phyloP scores from a whole-genome alignment of 2,888 invertebrate species.

The Sturmia bella region DNA sequence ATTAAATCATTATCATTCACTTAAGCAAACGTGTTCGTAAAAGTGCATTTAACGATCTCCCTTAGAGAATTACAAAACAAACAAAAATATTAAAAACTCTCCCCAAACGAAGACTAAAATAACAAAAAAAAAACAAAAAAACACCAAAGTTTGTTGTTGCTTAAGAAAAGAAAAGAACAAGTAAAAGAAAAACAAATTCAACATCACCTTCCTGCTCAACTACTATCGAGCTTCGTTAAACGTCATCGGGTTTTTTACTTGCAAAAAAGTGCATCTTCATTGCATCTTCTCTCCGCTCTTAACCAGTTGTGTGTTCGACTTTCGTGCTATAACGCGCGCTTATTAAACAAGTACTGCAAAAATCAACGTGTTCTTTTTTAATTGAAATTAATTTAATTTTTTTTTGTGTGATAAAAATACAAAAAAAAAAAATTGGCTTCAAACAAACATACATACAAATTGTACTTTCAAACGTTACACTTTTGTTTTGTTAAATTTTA shows the following conservation, averaged over 20 bases:
- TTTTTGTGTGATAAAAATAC: conserved; percentile 21
- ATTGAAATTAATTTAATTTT: conserved; percentile 21
- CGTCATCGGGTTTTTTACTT: conserved; percentile 66
- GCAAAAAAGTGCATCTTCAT: conserved; percentile 67
- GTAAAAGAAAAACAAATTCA: conserved; percentile 4
- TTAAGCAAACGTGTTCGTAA: conserved; percentile 25
- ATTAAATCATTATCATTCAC: conserved; percentile 22
- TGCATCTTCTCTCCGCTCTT: conserved; percentile 70
- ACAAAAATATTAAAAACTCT: conserved; percentile 30
- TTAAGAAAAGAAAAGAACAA: conserved; percentile 12
- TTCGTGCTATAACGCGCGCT: conserved; percentile 73
- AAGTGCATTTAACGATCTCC: conserved; percentile 62
- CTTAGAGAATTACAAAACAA: conserved; percentile 32
- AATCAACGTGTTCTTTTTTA: conserved; percentile 55
- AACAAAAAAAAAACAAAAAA: too few relatives aligned
- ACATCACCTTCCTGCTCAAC: conserved; percentile 34
- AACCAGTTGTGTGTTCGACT: conserved; percentile 70
- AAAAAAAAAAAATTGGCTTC: conserved; percentile 2
- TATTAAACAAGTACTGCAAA: conserved; percentile 59
- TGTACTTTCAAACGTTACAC: conserved; percentile 2
- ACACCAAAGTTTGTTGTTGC: conserved; percentile 55
- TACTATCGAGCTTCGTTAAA: conserved; percentile 60
- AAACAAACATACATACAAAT: not conserved
- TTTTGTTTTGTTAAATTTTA: conserved; percentile 27
- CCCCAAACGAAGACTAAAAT: conserved; percentile 54